phyloP scores from a whole-genome alignment of 2,797 vertebrate species.

The Meriones psammophilus region DNA sequence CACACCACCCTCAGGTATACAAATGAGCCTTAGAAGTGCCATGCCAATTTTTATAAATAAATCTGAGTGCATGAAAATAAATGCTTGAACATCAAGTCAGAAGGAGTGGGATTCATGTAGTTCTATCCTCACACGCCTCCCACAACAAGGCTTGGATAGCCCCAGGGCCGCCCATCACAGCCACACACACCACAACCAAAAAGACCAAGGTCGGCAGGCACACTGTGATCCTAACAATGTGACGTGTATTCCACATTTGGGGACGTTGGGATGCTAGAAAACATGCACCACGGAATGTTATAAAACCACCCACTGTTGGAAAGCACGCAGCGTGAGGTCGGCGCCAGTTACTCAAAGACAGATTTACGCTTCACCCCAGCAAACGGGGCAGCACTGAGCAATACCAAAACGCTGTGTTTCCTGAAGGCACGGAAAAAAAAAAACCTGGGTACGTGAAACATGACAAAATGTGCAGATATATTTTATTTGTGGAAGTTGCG shows the following conservation, averaged over 20 bases:
- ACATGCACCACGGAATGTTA: neutral
- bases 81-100: neutral
- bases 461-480: neutral
- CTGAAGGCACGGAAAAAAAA: conserved; percentile 13
- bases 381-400: neutral
- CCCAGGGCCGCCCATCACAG: neutral
- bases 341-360: neutral
- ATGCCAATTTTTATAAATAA: conserved; percentile 47
- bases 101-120: neutral
- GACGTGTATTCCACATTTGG: conserved; percentile 24
- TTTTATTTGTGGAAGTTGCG: conserved; percentile 5
- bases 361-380: neutral
- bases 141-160: neutral
- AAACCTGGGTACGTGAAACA: neutral
- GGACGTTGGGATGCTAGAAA: conserved; percentile 35
- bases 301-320: neutral
- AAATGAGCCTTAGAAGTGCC: conserved; percentile 31
- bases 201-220: conserved; percentile 8
- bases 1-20: neutral
- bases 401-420: neutral
- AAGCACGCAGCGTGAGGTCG: neutral
- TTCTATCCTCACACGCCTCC: neutral
- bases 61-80: conserved; percentile 12
- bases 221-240: neutral
- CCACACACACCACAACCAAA: neutral